Evolutionary conservation across 2,888 invertebrate genomes (phyloP), one percentile per base, ranked within the genome.

Genomic region (Congeria kusceri): DNA sequence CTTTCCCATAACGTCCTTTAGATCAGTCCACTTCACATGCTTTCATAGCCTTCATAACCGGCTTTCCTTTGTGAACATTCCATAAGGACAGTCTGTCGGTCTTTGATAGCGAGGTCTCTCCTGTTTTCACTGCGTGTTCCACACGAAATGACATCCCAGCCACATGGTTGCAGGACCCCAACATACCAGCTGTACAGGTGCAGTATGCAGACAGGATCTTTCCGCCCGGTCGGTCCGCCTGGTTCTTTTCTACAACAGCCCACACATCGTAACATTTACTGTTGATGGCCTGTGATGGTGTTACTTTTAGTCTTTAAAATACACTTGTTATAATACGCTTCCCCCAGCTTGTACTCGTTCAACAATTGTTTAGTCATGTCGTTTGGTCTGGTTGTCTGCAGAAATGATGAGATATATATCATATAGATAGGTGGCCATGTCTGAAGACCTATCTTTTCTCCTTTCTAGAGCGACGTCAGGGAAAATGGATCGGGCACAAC

Each of bases 281-380:
- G 49, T 49, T 49, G 20, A 20, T 49, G 18, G n/a, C 49, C 15
- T 49, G 49, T 49, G 49, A 49, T 18, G 49, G 49, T 20, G 49
- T 49, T 49, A 49, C 49, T 49, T 49, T 49, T n/a, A 15, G 49
- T 39, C 28, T 80, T 77, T 9, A 83, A 18, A 13, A 83, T 44
- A 59, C 85, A 83, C 13, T 59, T 61, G 15, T 59, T 47, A 49
- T n/a, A 25, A 39, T 76, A 77, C 13, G 72, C 77, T 56, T 80
- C 80, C 11, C 76, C 83, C 18, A 62, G 72, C 47, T 80, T 83
- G 56, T 83, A 83, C 20, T 80, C 82, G 44, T 80, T 80, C 58
- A 84, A 7, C 3, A 77, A 56, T n/a, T 67, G 32, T 32, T 7
- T 32, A 7, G 32, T 32, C 32, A 74, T 47, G 3, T 77, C 71